A percentile compares a stretch with the other conserved stretches of the same genome.
These are phyloP conservation scores for Cheilosia scutellata DNA, from an alignment of 2,888 invertebrate genomes.

Conservation along the genomic window DNA sequence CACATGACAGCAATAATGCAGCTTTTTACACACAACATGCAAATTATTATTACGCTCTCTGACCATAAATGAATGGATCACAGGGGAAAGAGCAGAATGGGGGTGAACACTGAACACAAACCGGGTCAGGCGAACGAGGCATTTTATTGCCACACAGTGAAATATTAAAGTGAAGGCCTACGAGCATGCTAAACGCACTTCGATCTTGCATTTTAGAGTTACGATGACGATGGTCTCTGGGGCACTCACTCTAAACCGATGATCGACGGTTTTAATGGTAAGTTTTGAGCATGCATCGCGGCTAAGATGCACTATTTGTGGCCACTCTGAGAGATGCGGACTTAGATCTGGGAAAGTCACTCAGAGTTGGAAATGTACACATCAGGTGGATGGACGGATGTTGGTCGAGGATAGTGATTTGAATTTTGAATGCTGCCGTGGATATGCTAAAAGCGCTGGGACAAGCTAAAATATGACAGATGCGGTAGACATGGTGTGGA, in stretches of 20 bases:
- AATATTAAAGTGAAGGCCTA: slow-evolving; percentile 67
- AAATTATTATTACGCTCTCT: slow-evolving; percentile 72
- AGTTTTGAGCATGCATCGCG: slow-evolving; percentile 18
- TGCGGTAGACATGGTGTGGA: neutral
- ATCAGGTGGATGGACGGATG: slow-evolving; percentile 47
- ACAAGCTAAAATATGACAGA: neutral
- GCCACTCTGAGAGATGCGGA: slow-evolving; percentile 20
- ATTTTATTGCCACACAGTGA: slow-evolving; percentile 56
- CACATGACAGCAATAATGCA: slow-evolving; percentile 73
- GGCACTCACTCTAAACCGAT: slow-evolving; percentile 35
- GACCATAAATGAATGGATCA: slow-evolving; percentile 57
- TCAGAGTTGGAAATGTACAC: slow-evolving; percentile 30
- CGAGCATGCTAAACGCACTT: slow-evolving; percentile 43
- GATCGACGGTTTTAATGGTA: slow-evolving; percentile 55
- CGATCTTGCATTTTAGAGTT: slow-evolving; percentile 48
- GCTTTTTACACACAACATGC: slow-evolving; percentile 73
- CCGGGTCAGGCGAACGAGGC: slow-evolving; percentile 63
- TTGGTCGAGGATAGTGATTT: neutral
- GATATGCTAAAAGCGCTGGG: neutral
- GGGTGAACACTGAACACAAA: slow-evolving; percentile 21
- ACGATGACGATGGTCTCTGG: slow-evolving; percentile 21
- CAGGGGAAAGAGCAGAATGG: slow-evolving; percentile 1
- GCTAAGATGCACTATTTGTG: slow-evolving; percentile 49
- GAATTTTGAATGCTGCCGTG: neutral
- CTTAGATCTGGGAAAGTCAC: slow-evolving; percentile 34